Percentiles rank a stretch among this genome's conserved stretches.
These are phyloP conservation scores for Drosophila tani DNA, from an alignment of 1,140 invertebrate species.

Conservation along the genomic window DNA sequence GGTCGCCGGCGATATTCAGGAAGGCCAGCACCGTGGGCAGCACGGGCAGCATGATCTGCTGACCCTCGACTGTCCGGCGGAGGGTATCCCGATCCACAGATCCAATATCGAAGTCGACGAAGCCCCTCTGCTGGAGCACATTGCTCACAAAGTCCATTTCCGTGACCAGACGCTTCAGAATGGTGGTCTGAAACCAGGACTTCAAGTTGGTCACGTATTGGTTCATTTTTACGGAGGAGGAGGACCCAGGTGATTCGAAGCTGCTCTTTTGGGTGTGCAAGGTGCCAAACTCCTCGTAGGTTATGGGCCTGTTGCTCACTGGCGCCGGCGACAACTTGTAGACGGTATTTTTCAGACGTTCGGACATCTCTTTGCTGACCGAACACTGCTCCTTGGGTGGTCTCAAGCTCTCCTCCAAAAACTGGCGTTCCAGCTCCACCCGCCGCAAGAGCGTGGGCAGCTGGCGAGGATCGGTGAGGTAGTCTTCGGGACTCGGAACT, in stretches of 20 bases:
- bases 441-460: neutral
- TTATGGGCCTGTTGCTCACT: constrained; percentile 52
- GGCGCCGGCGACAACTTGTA: constrained; percentile 72
- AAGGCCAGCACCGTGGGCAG: constrained; percentile 90
- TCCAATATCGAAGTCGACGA: constrained; percentile 90
- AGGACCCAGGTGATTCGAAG: constrained; percentile 50
- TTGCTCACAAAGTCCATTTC: constrained; percentile 90
- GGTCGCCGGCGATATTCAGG: constrained; percentile 91
- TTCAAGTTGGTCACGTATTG: constrained; percentile 75
- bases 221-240: constrained; percentile 61
- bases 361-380: constrained; percentile 25
- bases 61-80: constrained; percentile 88
- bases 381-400: constrained; percentile 36
- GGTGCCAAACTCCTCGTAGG: constrained; percentile 66
- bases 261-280: neutral
- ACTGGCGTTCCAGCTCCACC: constrained; percentile 18
- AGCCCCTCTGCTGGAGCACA: constrained; percentile 88
- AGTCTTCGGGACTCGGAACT: neutral
- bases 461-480: neutral
- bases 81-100: constrained; percentile 88
- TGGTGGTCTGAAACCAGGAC: constrained; percentile 91
- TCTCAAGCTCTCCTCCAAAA: neutral
- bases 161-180: constrained; percentile 88
- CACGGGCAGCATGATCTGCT: constrained; percentile 87
- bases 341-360: constrained; percentile 57